phyloP scores from a whole-genome alignment of 1,140 invertebrate species.

The Hylaeus volcanicus region DNA sequence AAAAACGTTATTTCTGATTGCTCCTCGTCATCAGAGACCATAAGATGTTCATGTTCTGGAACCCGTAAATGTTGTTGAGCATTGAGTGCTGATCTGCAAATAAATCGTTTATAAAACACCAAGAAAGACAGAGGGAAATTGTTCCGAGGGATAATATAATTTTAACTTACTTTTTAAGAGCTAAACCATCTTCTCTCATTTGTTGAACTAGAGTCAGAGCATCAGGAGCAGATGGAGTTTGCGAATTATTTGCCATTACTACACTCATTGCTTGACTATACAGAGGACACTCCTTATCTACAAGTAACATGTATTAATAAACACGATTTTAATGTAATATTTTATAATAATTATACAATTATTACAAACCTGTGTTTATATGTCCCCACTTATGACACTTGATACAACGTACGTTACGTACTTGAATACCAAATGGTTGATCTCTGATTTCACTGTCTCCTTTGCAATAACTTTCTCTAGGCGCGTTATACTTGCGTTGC shows the following conservation, averaged over 20 bases:
- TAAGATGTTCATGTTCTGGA: constrained; percentile 75
- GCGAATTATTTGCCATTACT: constrained; percentile 83
- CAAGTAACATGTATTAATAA: constrained; percentile 63
- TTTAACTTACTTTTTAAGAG: constrained; percentile 88
- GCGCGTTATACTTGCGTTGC: constrained; percentile 99
- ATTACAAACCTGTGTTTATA: constrained; percentile 94
- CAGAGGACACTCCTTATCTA: constrained; percentile 95
- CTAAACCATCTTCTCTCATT: constrained; percentile 95
- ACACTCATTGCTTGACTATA: constrained; percentile 90
- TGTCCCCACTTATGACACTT: constrained; percentile 99
- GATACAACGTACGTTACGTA: constrained; percentile 98
- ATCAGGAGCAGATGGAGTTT: constrained; percentile 82
- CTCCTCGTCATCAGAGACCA: constrained; percentile 83
- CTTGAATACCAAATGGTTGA: constrained; percentile 99
- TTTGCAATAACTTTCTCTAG: constrained; percentile 97
- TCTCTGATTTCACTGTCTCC: constrained; percentile 97
- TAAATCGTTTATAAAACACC: constrained; percentile 5
- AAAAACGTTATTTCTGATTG: constrained; percentile 88
- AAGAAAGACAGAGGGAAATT: background rate
- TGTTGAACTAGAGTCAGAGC: constrained; percentile 90
- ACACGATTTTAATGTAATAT: constrained; percentile 25
- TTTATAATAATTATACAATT: constrained; percentile 17
- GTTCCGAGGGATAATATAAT: background rate
- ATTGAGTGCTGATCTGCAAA: constrained; percentile 80
- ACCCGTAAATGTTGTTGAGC: constrained; percentile 83